phyloP scores from a whole-genome alignment of 2,797 vertebrate species.

The Tamandua tetradactyla region DNA sequence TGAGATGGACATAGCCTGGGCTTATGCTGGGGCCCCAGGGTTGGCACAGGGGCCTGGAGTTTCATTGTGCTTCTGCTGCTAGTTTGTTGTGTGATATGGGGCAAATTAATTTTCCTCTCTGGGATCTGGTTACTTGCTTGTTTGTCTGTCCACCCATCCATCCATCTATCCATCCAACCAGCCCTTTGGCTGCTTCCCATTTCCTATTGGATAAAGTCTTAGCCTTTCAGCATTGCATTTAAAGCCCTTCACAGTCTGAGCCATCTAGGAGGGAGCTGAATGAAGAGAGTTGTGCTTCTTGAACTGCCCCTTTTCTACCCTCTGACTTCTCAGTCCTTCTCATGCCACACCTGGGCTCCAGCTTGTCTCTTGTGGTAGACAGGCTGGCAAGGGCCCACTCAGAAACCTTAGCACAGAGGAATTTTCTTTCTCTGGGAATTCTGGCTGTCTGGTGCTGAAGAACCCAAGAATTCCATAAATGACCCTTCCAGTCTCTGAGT shows the following conservation, averaged over 20 bases:
- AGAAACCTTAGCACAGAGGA: background rate
- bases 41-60: background rate
- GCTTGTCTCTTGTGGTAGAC: background rate
- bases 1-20: background rate
- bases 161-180: background rate
- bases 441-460: slow-evolving; percentile 1
- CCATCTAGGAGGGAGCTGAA: background rate
- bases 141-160: background rate
- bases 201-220: background rate
- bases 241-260: background rate
- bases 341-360: too few relatives aligned
- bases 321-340: background rate
- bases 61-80: background rate
- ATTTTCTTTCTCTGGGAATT: background rate
- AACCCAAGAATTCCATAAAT: background rate
- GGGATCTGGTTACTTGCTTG: background rate
- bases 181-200: background rate
- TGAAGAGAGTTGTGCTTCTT: background rate
- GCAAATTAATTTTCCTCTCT: background rate
- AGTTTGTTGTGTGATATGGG: background rate
- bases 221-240: background rate
- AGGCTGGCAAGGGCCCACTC: background rate
- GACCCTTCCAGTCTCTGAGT: background rate
- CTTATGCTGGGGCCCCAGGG: background rate
- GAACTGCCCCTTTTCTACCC: background rate